Evolutionary conservation across 2,797 vertebrate genomes (phyloP).

Genomic region (Sebastolobus altivelis): DNA sequence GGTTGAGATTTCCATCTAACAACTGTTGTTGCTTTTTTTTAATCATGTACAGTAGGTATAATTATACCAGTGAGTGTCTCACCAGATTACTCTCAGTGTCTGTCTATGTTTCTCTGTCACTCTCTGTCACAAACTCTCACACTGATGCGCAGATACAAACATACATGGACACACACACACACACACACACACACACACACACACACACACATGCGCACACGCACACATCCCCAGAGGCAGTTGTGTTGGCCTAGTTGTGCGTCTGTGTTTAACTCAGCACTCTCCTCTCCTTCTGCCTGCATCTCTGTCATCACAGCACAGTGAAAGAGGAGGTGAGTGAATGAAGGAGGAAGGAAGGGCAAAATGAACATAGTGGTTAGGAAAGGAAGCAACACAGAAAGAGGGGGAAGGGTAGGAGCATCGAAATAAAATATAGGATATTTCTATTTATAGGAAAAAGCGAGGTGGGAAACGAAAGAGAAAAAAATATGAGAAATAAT

Average conservation of each 20-base stretch:
- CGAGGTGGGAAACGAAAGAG: neutral
- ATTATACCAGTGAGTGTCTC: slow-evolving; percentile 41
- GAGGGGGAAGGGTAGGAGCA: neutral
- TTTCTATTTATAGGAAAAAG: neutral
- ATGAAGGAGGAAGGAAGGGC: slow-evolving; percentile 20
- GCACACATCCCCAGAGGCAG: slow-evolving; percentile 71
- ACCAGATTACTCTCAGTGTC: slow-evolving; percentile 40
- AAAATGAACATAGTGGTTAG: slow-evolving; percentile 28
- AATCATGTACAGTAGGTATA: slow-evolving; percentile 45
- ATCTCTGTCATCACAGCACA: slow-evolving; percentile 59
- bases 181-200: slow-evolving; percentile 40
- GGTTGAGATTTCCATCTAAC: neutral
- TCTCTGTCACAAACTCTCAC: slow-evolving; percentile 33
- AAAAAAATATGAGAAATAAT: neutral
- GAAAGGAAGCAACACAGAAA: slow-evolving; percentile 6
- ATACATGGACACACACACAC: slow-evolving; percentile 32
- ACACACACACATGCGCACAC: slow-evolving; percentile 36
- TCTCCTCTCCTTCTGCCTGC: slow-evolving; percentile 65
- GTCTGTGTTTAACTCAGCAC: slow-evolving; percentile 76
- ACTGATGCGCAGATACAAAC: slow-evolving; percentile 27
- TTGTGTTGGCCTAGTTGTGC: slow-evolving; percentile 79
- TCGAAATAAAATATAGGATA: neutral
- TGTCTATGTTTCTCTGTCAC: slow-evolving; percentile 33
- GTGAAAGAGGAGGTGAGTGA: slow-evolving; percentile 48
- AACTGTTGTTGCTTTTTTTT: slow-evolving; percentile 20